Evolutionary conservation across 2,797 vertebrate species (phyloP).

Genomic region (Gambelia wislizenii): DNA sequence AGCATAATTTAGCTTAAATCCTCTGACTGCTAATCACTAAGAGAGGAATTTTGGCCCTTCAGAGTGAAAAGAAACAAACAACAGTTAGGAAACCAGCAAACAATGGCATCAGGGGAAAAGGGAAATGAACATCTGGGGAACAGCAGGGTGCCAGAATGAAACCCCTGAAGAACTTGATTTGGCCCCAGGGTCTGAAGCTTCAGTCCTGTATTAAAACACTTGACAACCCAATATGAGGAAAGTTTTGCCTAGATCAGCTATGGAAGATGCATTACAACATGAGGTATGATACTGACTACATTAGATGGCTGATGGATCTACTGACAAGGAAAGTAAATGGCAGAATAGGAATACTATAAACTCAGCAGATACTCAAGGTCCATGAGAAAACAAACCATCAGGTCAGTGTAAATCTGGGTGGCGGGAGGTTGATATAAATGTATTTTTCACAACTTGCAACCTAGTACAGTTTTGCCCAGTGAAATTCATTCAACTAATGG

Average conservation of each 20-base stretch:
- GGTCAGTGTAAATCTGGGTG: constrained; percentile 40
- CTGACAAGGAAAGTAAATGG: constrained; percentile 50
- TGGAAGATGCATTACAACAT: constrained; percentile 43
- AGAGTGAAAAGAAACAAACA: neutral
- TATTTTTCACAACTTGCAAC: constrained; percentile 64
- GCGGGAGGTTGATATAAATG: constrained; percentile 54
- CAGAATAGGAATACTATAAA: constrained; percentile 37
- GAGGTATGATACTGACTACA: constrained; percentile 50
- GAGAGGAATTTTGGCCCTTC: constrained; percentile 46
- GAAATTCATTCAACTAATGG: constrained; percentile 57
- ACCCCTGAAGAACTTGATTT: no score
- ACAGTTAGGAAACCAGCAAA: no score
- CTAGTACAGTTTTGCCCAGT: constrained; percentile 53
- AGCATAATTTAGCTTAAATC: constrained; percentile 37
- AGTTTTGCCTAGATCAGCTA: constrained; percentile 42
- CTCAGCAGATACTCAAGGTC: constrained; percentile 27
- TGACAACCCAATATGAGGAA: neutral
- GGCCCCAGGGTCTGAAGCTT: no score
- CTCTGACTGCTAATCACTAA: constrained; percentile 49
- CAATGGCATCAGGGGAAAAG: no score
- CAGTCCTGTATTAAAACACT: no score
- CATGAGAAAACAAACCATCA: constrained; percentile 54
- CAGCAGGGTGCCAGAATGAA: no score
- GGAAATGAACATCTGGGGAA: no score
- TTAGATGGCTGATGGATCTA: constrained; percentile 46